Conservation (phyloP, 2,113 vertebrate genomes). For the Capra hircus region DNA sequence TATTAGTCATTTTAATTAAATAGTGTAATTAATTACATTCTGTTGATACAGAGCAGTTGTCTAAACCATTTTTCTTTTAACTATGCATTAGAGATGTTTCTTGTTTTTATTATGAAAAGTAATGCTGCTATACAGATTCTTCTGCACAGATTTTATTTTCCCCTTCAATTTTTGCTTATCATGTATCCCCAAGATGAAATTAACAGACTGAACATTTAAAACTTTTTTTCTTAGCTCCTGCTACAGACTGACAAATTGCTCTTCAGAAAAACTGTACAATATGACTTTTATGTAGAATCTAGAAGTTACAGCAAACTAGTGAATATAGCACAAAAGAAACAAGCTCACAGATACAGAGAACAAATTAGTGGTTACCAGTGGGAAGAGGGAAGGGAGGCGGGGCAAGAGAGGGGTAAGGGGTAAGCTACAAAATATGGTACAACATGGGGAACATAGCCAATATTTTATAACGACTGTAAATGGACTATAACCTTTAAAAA, state of each 20-base stretch:
- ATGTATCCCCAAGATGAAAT: neutral
- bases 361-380: neutral
- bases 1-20: neutral
- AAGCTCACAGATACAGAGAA: neutral
- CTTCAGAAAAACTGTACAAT: neutral
- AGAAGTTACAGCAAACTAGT: neutral
- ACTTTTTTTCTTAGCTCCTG: neutral
- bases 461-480: neutral
- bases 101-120: neutral
- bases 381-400: neutral
- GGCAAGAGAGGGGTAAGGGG: neutral
- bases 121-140: neutral
- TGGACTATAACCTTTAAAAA: neutral
- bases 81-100: neutral
- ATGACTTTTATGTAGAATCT: neutral
- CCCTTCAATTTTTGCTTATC: neutral
- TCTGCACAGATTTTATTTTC: neutral
- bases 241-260: neutral
- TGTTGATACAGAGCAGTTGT: neutral
- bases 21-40: neutral
- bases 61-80: neutral
- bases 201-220: neutral
- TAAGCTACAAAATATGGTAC: neutral
- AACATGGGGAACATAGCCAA: neutral
- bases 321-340: neutral